phyloP scores from a whole-genome alignment of 2,888 invertebrate species.

The Conomelus anceps region DNA sequence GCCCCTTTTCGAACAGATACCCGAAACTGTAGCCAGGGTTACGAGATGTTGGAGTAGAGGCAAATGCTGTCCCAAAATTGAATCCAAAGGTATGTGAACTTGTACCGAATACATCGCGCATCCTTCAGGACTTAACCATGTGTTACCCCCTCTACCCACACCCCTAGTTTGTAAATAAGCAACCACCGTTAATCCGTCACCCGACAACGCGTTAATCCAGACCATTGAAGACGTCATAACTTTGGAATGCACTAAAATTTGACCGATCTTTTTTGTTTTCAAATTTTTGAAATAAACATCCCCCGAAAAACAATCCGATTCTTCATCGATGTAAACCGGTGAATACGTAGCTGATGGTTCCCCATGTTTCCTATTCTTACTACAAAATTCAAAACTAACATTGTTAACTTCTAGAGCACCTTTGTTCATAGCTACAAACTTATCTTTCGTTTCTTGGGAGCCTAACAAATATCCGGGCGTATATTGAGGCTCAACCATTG shows the following conservation, averaged over 20 bases:
- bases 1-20: conserved; percentile 60
- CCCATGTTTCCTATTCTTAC: background rate
- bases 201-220: conserved; percentile 53
- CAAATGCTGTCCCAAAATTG: conserved; percentile 58
- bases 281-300: conserved; percentile 53
- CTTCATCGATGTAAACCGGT: background rate
- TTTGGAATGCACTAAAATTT: conserved; percentile 75
- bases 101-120: conserved; percentile 87
- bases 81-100: conserved; percentile 56
- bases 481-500: conserved; percentile 43
- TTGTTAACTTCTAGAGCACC: background rate
- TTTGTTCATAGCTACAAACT: background rate
- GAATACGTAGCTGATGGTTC: background rate
- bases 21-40: conserved; percentile 74
- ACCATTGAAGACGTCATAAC: conserved; percentile 72
- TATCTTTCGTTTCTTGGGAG: conserved; percentile 48
- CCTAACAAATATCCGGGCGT: conserved; percentile 71
- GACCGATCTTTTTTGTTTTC: conserved; percentile 63
- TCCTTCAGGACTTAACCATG: conserved; percentile 86
- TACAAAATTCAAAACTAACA: background rate
- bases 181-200: conserved; percentile 71
- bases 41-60: conserved; percentile 81
- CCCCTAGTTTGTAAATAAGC: conserved; percentile 68
- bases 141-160: conserved; percentile 59
- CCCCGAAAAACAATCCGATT: background rate